phyloP scores from a whole-genome alignment of 1,140 invertebrate genomes.

The Caenorhabditis elegans region WBcel235 BX284605.5:1316501-1317000 shows the following conservation, averaged over 20 bases:
- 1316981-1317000: slow-evolving; percentile 51
- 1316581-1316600: slow-evolving; percentile 55
- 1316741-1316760: too few species aligned
- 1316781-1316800: not conserved
- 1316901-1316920: slow-evolving; percentile 19
- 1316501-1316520: too few species aligned
- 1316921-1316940: not conserved
- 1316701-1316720: slow-evolving; percentile 52
- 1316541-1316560: too few species aligned
- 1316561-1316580: too few species aligned
- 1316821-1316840: slow-evolving; percentile 55
- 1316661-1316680: slow-evolving; percentile 57
- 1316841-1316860: slow-evolving; percentile 57
- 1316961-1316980: slow-evolving; percentile 47
- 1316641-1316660: slow-evolving; percentile 51
- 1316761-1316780: too few species aligned
- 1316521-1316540: too few species aligned
- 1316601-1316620: slow-evolving; percentile 53
- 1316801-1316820: slow-evolving; percentile 45
- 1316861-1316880: slow-evolving; percentile 49
- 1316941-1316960: not conserved
- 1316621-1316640: slow-evolving; percentile 51
- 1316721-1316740: too few species aligned
- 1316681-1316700: slow-evolving; percentile 54
- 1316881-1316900: slow-evolving; percentile 48